Evolutionary conservation across 2,797 vertebrate species (phyloP).

Genomic region (Halcyon leucocephala): DNA sequence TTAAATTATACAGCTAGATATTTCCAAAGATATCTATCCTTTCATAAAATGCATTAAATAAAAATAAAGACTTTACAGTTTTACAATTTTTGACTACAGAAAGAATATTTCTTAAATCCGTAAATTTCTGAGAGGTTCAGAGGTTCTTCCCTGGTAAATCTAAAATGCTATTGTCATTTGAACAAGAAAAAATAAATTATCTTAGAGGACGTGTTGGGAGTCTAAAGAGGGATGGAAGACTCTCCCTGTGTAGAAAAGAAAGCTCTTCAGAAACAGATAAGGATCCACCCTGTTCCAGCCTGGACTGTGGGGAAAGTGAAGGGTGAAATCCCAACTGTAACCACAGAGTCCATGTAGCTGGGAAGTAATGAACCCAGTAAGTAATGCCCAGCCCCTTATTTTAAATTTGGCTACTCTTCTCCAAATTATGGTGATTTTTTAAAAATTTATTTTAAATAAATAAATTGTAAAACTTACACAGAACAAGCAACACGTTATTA

Average conservation of each 20-base stretch:
- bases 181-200: background rate
- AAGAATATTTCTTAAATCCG: background rate
- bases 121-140: background rate
- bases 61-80: background rate
- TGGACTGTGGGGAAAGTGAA: background rate
- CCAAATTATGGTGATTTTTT: background rate
- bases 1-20: background rate
- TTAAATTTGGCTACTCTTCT: background rate
- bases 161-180: background rate
- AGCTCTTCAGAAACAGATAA: background rate
- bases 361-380: background rate
- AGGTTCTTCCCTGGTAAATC: background rate
- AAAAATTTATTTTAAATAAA: background rate
- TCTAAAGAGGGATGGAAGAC: background rate
- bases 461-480: background rate
- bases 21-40: background rate
- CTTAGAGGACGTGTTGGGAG: background rate
- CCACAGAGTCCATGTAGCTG: background rate
- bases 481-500: background rate
- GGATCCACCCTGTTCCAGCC: background rate
- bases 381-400: background rate
- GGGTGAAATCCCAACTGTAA: background rate
- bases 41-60: background rate
- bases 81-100: background rate
- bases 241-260: background rate